Percentiles rank a stretch among this genome's conserved stretches.
phyloP scores from a whole-genome alignment of 2,797 vertebrate genomes.

The Tokudaia muenninki region DNA sequence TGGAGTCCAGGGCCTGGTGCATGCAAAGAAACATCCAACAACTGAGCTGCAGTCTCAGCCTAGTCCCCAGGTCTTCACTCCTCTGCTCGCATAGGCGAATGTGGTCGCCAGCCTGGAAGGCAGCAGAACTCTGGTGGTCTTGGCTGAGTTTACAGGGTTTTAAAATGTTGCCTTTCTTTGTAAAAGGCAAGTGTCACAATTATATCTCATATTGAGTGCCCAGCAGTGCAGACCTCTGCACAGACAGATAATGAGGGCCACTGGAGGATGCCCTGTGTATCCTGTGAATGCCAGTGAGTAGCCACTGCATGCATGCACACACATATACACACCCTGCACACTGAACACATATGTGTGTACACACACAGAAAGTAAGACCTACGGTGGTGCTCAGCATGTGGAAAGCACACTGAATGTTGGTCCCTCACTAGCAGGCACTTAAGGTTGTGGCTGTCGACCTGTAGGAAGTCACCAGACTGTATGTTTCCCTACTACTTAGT shows the following conservation, averaged over 20 bases:
- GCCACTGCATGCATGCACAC: not conserved
- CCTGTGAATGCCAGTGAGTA: not conserved
- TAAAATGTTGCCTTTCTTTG: not conserved
- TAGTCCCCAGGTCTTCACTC: not conserved
- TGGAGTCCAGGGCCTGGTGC: not conserved
- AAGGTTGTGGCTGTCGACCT: not conserved
- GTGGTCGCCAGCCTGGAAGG: not conserved
- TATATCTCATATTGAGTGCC: not conserved
- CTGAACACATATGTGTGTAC: not conserved
- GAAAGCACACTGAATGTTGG: not conserved
- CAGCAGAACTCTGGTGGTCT: not conserved
- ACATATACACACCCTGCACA: not conserved
- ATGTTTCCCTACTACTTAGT: not conserved
- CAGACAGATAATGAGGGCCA: not conserved
- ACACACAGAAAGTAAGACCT: not conserved
- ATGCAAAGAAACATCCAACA: not conserved
- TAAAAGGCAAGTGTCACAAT: not conserved
- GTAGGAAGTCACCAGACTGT: not conserved
- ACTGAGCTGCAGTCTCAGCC: not conserved
- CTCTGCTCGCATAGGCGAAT: not conserved
- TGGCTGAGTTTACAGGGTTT: not conserved
- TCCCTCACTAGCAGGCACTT: not conserved
- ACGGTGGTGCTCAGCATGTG: not conserved
- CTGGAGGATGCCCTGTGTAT: not conserved
- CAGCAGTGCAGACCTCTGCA: not conserved